Conservation (phyloP, 2,113 vertebrate species). For the Hiodon alosoides region DNA sequence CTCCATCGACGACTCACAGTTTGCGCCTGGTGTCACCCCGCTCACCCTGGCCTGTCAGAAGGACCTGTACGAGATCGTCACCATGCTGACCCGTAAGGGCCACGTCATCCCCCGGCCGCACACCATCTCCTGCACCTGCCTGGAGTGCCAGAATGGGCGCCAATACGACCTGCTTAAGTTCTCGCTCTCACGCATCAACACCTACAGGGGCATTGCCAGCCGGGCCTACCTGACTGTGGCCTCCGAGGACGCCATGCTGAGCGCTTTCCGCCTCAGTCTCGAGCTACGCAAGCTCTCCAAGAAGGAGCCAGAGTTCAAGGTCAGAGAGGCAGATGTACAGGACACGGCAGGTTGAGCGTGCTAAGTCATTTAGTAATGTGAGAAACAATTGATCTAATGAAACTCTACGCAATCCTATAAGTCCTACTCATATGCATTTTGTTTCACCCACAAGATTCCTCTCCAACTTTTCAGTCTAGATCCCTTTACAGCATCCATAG, state of each 20-base stretch:
- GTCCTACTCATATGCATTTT: too few relatives aligned
- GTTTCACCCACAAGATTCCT: too few relatives aligned
- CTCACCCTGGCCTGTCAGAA: conserved; percentile 84
- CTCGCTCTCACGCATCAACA: conserved; percentile 86
- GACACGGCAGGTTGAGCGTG: too few relatives aligned
- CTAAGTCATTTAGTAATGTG: too few relatives aligned
- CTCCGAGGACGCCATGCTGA: conserved; percentile 77
- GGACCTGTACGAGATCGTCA: conserved; percentile 80
- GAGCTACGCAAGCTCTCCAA: conserved; percentile 76
- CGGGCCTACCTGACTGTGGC: conserved; percentile 76
- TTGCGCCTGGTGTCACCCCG: conserved; percentile 80
- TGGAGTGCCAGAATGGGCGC: conserved; percentile 80
- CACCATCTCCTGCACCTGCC: conserved; percentile 76
- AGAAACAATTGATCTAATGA: too few relatives aligned
- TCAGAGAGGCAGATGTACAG: conserved; percentile 34
- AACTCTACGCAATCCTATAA: too few relatives aligned
- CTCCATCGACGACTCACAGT: conserved; percentile 80
- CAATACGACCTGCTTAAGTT: conserved; percentile 83
- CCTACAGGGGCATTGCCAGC: conserved; percentile 80
- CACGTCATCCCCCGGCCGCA: conserved; percentile 76
- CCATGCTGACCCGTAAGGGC: conserved; percentile 77
- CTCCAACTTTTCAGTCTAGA: too few relatives aligned
- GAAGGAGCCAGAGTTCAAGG: conserved; percentile 87
- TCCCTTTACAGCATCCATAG: too few relatives aligned
- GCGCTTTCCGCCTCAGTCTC: conserved; percentile 74